Base-by-base conservation (phyloP, 23 tunicate genomes). In the Styela plicata region DNA sequence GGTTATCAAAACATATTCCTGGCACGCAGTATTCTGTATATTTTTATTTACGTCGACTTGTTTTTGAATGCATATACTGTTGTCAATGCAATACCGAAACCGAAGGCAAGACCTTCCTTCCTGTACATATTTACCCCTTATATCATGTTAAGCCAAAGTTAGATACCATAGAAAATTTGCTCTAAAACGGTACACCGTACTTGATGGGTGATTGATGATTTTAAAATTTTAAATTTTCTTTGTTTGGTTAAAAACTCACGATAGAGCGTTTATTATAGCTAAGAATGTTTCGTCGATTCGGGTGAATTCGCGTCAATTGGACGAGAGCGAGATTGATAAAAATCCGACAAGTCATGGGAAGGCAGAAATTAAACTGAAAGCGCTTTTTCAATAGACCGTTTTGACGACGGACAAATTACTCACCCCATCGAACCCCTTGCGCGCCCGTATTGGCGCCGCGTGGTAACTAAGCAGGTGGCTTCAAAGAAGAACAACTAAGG, bases 281-380 rank as follows among this genome's bases (percentile, higher is more conserved):
- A 44, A 44, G 57, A 44, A 44, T 44, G 57, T 44, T 44, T 44
- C 57, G 7, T 21, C 77, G 77, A 28, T 34, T 27, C 77, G 77
- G 77, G 77, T 71, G 77, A 32, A 71, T 71, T 71, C 34, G 36
- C 34, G 5, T 71, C 34, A 71, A 71, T 71, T 33, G 35, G 36
- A 26, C 77, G 77, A 30, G 77, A 36, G 29, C 32, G 32, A 34
- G 35, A 71, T 32, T 71, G 77, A 71, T 71, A 71, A 44, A 44
- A 71, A 28, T 71, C 77, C 36, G 32, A 28, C 77, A 71, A 71
- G 77, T 71, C 77, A 71, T 71, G 77, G 77, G 77, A 71, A 71
- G 77, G 77, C 36, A 71, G 36, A 71, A 71, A 16, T 71, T 71
- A 71, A 71, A 71, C 77, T 71, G 77, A 71, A 71, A 71, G 77